Conservation (phyloP, 1,140 invertebrate species). For the Aleiodes sp. region DNA sequence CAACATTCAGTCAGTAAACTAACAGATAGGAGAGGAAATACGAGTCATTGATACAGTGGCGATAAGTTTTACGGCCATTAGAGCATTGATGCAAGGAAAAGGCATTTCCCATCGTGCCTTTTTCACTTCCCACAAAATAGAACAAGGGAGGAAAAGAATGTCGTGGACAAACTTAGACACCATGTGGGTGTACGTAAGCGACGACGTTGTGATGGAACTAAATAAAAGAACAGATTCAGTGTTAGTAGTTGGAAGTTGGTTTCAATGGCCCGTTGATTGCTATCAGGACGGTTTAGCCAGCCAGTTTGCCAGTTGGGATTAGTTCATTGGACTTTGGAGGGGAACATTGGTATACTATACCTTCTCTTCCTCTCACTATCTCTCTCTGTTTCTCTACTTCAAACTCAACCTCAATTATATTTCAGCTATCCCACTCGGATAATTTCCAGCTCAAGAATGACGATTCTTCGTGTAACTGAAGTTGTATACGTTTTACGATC, state of each 20-base stretch:
- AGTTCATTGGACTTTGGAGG: not conserved
- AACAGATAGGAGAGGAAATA: slow-evolving; percentile 2
- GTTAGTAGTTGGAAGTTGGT: slow-evolving; percentile 21
- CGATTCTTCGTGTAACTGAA: not conserved
- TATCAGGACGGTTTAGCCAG: slow-evolving; percentile 10
- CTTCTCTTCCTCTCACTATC: not conserved
- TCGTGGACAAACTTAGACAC: not conserved
- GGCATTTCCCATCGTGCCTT: slow-evolving; percentile 9
- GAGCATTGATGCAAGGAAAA: slow-evolving; percentile 16
- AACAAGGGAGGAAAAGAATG: not conserved
- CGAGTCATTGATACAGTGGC: not conserved
- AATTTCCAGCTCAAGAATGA: not conserved
- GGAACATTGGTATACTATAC: not conserved
- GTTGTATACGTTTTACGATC: slow-evolving; percentile 4
- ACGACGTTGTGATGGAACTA: not conserved
- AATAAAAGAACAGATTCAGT: slow-evolving; percentile 16
- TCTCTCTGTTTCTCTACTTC: not conserved
- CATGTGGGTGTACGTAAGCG: not conserved
- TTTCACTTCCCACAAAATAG: slow-evolving; percentile 2
- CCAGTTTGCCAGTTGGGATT: slow-evolving; percentile 15
- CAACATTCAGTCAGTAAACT: not conserved
- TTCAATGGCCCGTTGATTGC: slow-evolving; percentile 25
- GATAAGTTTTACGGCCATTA: slow-evolving; percentile 1
- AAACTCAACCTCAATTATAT: not conserved
- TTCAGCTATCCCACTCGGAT: not conserved